Evolutionary conservation across 37 sponge, comb jelly and placozoan genomes (phyloP).

Genomic region (Cladorhizidae sp.): DNA sequence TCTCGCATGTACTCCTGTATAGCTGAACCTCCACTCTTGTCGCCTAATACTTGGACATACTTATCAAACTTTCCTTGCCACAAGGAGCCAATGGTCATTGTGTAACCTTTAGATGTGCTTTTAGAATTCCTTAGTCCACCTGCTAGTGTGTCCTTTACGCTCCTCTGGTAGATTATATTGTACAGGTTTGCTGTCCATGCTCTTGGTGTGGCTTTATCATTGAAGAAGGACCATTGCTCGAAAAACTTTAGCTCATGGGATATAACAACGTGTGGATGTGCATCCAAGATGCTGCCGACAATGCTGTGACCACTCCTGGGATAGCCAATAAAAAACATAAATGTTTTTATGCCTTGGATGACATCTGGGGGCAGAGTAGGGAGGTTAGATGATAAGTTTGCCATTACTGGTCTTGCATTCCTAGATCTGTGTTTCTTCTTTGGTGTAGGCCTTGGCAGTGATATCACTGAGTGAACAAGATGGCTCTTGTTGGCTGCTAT

Average conservation of each 20-base stretch:
- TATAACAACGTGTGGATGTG: slow-evolving; percentile 53
- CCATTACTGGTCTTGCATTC: no score
- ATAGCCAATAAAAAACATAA: slow-evolving; percentile 69
- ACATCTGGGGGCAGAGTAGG: neutral
- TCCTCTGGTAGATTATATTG: slow-evolving; percentile 28
- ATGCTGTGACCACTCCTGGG: slow-evolving; percentile 73
- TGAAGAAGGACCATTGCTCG: neutral
- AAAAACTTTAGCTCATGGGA: slow-evolving; percentile 59
- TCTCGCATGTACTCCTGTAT: neutral
- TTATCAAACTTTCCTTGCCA: slow-evolving; percentile 54
- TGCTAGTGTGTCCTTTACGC: neutral
- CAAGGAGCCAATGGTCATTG: slow-evolving; percentile 17
- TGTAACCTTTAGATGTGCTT: slow-evolving; percentile 43
- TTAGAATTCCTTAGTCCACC: slow-evolving; percentile 11
- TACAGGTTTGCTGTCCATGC: slow-evolving; percentile 27
- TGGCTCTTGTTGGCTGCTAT: no score
- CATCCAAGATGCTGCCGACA: slow-evolving; percentile 51
- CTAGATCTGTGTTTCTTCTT: no score
- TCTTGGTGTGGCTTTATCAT: neutral
- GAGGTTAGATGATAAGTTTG: no score
- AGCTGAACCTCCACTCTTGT: slow-evolving; percentile 27
- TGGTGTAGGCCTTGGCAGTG: no score
- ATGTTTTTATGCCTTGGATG: slow-evolving; percentile 24
- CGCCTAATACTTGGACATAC: slow-evolving; percentile 35
- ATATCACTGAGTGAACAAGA: no score